These are phyloP conservation scores for Bombus fervidus DNA, from an alignment of 1,140 invertebrate genomes.

Conservation along the genomic window DNA sequence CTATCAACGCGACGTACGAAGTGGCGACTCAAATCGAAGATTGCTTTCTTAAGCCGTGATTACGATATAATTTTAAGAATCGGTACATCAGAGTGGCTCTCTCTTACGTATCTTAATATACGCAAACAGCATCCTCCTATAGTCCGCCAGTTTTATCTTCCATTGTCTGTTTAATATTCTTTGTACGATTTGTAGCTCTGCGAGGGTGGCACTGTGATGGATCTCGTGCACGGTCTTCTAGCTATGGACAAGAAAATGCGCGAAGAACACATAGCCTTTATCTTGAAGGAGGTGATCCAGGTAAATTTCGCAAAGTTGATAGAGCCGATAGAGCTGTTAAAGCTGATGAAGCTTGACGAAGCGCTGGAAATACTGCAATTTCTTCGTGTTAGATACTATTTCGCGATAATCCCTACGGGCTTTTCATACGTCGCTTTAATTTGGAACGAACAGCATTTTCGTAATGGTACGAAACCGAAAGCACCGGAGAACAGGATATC, in stretches of 20 bases:
- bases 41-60: not conserved
- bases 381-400: not conserved
- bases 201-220: slow-evolving; percentile 90
- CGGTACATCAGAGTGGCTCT: not conserved
- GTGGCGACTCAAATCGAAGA: slow-evolving; percentile 33
- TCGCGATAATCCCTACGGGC: not conserved
- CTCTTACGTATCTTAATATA: not conserved
- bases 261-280: slow-evolving; percentile 93
- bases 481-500: slow-evolving; percentile 24
- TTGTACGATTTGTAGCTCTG: slow-evolving; percentile 86
- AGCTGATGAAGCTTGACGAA: not conserved
- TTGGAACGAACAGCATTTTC: slow-evolving; percentile 31
- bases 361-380: not conserved
- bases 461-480: slow-evolving; percentile 36
- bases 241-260: slow-evolving; percentile 88
- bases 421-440: not conserved
- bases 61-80: not conserved
- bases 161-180: not conserved
- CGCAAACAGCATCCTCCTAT: not conserved
- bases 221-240: slow-evolving; percentile 88
- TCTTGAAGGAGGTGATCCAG: slow-evolving; percentile 92
- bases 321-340: no score
- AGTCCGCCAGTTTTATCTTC: not conserved
- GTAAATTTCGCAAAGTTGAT: slow-evolving; percentile 79
- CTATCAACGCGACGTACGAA: not conserved